Base-by-base conservation (phyloP, 2,797 vertebrate genomes). In the Sus cebifrons region DNA sequence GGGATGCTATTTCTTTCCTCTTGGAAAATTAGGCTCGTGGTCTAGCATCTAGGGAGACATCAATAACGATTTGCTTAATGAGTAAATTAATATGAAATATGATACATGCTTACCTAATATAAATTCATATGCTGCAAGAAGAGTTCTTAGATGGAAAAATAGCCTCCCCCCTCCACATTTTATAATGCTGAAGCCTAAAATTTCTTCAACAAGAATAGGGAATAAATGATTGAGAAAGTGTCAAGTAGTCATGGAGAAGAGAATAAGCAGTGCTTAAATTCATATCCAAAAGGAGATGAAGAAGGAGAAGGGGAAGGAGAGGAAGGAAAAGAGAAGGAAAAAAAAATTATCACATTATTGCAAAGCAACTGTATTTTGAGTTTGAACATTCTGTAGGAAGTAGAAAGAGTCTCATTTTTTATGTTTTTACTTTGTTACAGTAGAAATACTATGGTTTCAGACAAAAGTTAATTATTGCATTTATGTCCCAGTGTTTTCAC, bases 81-180 rank as follows among this genome's bases (percentile, higher is more conserved):
- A 92, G 49, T 83, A 93, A 62, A 58, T 95, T 14, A 86, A 88
- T 85, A 62, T 60, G 32, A 95, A 84, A 60, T 88, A 75, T 85
- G 29, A 58, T 12, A 54, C 5, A 21, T 86, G n/a, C 40, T 94
- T 64, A 71, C 85, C 17, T 89, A 49, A n/a, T 44, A 56, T 54
- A 73, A 92, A 78, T 56, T 62, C 54, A 54, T 0, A 20, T 64
- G 29, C 25, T 71, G 6, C 11, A 75, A 54, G 85, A 89, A 84
- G 13, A 8, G 7, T 27, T 64, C 67, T 13, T 60, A 14, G 17
- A 79, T 54, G 18, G 18, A 67, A 67, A 88, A 52, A 56, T n/a
- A 54, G 8, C 4, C 25, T 25, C 4, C 5, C 56, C n/a, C 6
- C 62, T 0, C 5, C 17, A 6, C 44, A 49, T 10, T 54, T 83